Percentiles rank a stretch among this genome's conserved stretches.
Evolutionary conservation across 2,888 invertebrate species (phyloP).

Genomic region (Cheilosia impressa): DNA sequence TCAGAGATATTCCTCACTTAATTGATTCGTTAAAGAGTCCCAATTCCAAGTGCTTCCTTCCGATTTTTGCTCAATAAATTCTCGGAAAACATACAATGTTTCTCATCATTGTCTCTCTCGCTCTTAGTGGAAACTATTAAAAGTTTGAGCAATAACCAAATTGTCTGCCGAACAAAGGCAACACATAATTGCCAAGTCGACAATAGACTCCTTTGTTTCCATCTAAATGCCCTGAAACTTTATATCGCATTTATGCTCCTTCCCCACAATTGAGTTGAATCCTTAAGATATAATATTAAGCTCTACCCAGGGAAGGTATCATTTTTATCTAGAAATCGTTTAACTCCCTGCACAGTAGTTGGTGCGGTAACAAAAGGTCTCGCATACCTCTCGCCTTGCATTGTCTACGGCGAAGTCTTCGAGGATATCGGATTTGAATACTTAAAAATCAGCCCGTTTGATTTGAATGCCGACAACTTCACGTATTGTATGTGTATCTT

Average conservation of each 20-base stretch:
- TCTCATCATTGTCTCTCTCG: background rate
- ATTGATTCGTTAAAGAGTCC: background rate
- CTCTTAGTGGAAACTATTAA: slow-evolving; percentile 2
- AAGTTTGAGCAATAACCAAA: slow-evolving; percentile 20
- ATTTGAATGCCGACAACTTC: slow-evolving; percentile 6
- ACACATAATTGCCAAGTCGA: slow-evolving; percentile 49
- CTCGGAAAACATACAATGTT: background rate
- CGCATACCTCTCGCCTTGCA: background rate
- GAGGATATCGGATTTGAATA: slow-evolving; percentile 31
- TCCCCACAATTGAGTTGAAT: slow-evolving; percentile 37
- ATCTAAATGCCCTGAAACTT: slow-evolving; percentile 37
- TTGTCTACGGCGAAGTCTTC: background rate
- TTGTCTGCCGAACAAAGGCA: slow-evolving; percentile 35
- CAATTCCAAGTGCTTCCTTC: background rate
- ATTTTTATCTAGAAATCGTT: slow-evolving; percentile 41
- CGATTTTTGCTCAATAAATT: background rate
- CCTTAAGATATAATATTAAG: background rate
- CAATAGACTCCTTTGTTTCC: slow-evolving; percentile 49
- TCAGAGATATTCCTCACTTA: background rate
- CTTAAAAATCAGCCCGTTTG: slow-evolving; percentile 40
- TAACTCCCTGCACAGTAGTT: slow-evolving; percentile 44
- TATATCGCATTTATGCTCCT: slow-evolving; percentile 33
- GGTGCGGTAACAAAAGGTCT: slow-evolving; percentile 44
- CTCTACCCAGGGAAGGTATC: background rate
- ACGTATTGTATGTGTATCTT: slow-evolving; percentile 41